phyloP scores from a whole-genome alignment of 1,140 invertebrate species.

The Dysdera silvatica region DNA sequence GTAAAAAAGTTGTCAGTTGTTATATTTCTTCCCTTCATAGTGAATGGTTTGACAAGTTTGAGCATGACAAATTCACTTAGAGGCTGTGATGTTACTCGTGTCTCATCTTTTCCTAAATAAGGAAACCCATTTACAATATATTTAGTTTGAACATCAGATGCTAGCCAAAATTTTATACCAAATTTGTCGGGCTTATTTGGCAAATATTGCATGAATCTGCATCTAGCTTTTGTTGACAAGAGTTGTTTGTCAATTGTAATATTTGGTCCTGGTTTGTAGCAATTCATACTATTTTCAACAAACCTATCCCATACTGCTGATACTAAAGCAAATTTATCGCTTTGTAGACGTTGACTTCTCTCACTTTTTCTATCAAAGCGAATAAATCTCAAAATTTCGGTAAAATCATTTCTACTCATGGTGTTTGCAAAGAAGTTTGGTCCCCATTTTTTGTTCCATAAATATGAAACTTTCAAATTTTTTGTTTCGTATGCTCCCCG shows the following conservation, averaged over 20 bases:
- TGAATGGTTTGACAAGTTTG: no score
- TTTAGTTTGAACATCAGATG: slow-evolving; percentile 16
- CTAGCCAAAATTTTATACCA: slow-evolving; percentile 30
- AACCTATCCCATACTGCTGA: slow-evolving; percentile 24
- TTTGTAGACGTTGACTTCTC: not conserved
- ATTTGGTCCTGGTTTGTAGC: slow-evolving; percentile 18
- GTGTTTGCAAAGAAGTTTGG: not conserved
- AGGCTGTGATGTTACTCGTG: no score
- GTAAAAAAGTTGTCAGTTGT: no score
- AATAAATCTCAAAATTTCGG: slow-evolving; percentile 2
- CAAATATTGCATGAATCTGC: slow-evolving; percentile 25
- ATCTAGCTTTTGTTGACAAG: slow-evolving; percentile 17
- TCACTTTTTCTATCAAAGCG: slow-evolving; percentile 15
- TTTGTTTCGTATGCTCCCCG: no score
- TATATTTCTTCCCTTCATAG: no score
- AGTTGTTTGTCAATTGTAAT: slow-evolving; percentile 28
- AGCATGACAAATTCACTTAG: no score
- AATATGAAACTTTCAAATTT: no score
- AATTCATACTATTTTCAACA: slow-evolving; percentile 24
- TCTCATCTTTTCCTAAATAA: slow-evolving; percentile 22
- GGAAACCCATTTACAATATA: slow-evolving; percentile 22
- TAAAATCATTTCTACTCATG: slow-evolving; percentile 9
- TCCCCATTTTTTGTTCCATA: no score
- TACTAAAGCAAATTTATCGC: slow-evolving; percentile 24
- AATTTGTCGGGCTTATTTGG: slow-evolving; percentile 29